Evolutionary conservation across 37 sponge, comb jelly and placozoan genomes (phyloP).

Genomic region (Beroe ovata): DNA sequence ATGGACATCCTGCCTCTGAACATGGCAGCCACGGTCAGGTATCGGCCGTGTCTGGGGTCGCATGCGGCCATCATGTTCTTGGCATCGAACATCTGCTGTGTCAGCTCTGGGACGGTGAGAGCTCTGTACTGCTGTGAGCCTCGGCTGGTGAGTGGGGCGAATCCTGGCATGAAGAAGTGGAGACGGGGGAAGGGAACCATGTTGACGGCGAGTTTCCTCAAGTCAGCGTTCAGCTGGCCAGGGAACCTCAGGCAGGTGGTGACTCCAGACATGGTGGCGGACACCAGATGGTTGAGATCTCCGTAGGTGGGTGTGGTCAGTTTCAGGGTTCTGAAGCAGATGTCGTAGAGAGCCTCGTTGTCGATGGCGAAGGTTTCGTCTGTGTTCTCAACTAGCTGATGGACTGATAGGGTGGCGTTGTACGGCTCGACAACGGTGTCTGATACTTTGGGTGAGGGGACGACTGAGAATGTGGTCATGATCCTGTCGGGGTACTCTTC

Average conservation of each 20-base stretch:
- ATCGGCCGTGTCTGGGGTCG: slow-evolving; percentile 99
- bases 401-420: slow-evolving; percentile 69
- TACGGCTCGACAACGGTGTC: slow-evolving; percentile 77
- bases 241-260: slow-evolving; percentile 96
- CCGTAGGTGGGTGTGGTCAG: slow-evolving; percentile 69
- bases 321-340: slow-evolving; percentile 79
- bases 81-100: slow-evolving; percentile 99
- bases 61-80: slow-evolving; percentile 99
- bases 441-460: slow-evolving; percentile 75
- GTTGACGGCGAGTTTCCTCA: slow-evolving; percentile 92
- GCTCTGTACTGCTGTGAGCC: slow-evolving; percentile 99
- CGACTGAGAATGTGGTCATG: slow-evolving; percentile 72
- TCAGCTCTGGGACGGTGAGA: slow-evolving; percentile 95
- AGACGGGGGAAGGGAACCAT: slow-evolving; percentile 99
- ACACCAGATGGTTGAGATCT: slow-evolving; percentile 74
- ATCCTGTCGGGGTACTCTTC: slow-evolving; percentile 71
- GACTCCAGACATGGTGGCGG: slow-evolving; percentile 96
- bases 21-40: slow-evolving; percentile 99
- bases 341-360: slow-evolving; percentile 99
- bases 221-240: slow-evolving; percentile 98
- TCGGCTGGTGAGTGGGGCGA: slow-evolving; percentile 99
- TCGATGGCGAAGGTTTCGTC: slow-evolving; percentile 73
- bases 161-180: slow-evolving; percentile 99
- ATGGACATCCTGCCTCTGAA: slow-evolving; percentile 99
- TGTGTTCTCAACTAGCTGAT: slow-evolving; percentile 69